These are phyloP conservation scores for Diachasmimorpha longicaudata DNA, from an alignment of 1,140 invertebrate species.

Conservation along the genomic window DNA sequence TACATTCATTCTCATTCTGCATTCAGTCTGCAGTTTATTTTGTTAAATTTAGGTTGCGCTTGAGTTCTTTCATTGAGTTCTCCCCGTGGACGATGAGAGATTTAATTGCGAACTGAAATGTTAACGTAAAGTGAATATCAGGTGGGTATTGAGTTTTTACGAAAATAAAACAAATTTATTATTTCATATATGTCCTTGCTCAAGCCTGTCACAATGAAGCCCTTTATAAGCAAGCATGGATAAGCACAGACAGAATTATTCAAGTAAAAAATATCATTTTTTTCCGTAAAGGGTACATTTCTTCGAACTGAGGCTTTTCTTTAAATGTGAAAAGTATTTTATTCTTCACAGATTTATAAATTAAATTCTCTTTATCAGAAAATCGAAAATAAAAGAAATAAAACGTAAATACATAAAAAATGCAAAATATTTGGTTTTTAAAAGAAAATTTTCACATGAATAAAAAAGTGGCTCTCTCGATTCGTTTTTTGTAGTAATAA, in stretches of 20 bases:
- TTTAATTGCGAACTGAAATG: slow-evolving; percentile 66
- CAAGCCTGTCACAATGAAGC: too few species aligned
- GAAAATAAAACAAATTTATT: slow-evolving; percentile 5
- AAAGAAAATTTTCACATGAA: too few species aligned
- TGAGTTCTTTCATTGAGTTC: slow-evolving; percentile 71
- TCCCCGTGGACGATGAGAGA: slow-evolving; percentile 73
- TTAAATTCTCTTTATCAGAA: not conserved
- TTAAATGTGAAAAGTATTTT: not conserved
- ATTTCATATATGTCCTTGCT: slow-evolving; percentile 14
- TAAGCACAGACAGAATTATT: too few species aligned
- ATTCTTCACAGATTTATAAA: not conserved
- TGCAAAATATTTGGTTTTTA: too few species aligned
- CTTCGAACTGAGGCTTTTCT: not conserved
- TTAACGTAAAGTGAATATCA: not conserved
- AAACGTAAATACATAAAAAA: too few species aligned
- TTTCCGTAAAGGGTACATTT: too few species aligned
- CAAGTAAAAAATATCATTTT: too few species aligned
- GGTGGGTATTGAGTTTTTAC: not conserved
- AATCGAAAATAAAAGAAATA: too few species aligned
- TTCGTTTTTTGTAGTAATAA: not conserved
- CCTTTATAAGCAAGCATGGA: too few species aligned
- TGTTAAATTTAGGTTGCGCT: slow-evolving; percentile 67
- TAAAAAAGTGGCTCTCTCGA: not conserved
- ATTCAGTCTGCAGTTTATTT: slow-evolving; percentile 25
- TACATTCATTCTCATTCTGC: not conserved